A percentile compares a stretch with the other conserved stretches of the same genome.
Conservation (phyloP, 2,888 invertebrate genomes). For the Leptopterna dolabrata region DNA sequence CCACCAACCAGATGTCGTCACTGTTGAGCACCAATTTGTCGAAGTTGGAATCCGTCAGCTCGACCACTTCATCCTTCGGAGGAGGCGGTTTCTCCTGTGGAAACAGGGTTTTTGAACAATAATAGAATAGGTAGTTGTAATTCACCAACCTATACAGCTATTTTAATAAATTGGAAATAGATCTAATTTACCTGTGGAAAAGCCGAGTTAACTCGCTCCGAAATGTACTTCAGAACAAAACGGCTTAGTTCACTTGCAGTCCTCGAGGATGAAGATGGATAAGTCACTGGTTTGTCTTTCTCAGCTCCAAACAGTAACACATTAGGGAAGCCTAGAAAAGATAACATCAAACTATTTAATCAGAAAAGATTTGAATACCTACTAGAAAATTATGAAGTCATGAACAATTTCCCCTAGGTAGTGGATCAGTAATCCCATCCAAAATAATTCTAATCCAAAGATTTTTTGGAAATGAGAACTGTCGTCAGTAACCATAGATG, state of each 20-base stretch:
- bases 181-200: conserved; percentile 10
- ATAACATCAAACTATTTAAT: not conserved
- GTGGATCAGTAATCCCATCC: no score
- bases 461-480: no score
- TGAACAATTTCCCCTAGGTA: no score
- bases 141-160: no score
- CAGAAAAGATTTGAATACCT: not conserved
- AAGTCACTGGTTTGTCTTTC: conserved; percentile 33
- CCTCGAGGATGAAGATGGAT: conserved; percentile 17
- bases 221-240: conserved; percentile 32
- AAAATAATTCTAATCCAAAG: no score
- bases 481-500: no score
- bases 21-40: conserved; percentile 90
- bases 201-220: conserved; percentile 10
- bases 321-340: conserved; percentile 34
- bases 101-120: not conserved
- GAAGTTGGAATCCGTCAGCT: conserved; percentile 96
- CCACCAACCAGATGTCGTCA: conserved; percentile 96
- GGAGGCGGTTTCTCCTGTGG: conserved; percentile 34
- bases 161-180: no score
- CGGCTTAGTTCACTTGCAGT: conserved; percentile 43
- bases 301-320: conserved; percentile 40
- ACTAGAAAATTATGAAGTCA: not conserved
- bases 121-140: not conserved
- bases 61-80: conserved; percentile 78